Conservation (phyloP, 2,797 vertebrate species). For the Falco novaeseelandiae region DNA sequence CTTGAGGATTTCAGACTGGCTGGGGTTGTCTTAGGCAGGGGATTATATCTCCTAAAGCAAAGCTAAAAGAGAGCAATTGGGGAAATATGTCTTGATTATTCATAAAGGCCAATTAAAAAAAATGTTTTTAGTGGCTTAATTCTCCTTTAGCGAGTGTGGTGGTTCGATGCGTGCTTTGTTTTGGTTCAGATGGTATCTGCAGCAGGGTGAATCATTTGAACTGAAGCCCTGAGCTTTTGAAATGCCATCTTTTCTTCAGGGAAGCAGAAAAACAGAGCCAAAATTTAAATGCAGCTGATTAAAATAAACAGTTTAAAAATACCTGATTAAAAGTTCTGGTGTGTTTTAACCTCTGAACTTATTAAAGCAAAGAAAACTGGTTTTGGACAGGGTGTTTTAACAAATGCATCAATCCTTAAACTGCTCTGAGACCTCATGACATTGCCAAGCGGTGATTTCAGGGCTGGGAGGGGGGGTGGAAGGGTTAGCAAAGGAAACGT, state of each 20-base stretch:
- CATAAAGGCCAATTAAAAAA: slow-evolving; percentile 13
- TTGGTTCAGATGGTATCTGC: slow-evolving; percentile 4
- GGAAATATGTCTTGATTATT: background rate
- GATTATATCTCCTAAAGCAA: background rate
- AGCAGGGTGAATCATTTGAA: slow-evolving; percentile 6
- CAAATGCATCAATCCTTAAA: background rate
- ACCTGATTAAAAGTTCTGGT: background rate
- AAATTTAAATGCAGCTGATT: background rate
- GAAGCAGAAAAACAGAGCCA: background rate
- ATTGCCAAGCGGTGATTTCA: background rate
- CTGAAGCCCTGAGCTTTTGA: background rate
- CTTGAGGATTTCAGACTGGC: background rate
- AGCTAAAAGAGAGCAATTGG: background rate
- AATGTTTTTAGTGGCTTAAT: background rate
- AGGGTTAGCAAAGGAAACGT: background rate
- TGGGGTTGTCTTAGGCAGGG: background rate
- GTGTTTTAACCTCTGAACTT: background rate
- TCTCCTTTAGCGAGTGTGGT: background rate
- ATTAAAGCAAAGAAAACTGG: background rate
- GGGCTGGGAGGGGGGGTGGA: background rate
- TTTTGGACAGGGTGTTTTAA: background rate
- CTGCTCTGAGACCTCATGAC: background rate
- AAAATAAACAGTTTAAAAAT: background rate
- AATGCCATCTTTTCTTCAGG: background rate
- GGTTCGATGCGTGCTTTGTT: background rate